Conservation (phyloP, 2,797 vertebrate genomes). For the Neopelma chrysocephalum region DNA sequence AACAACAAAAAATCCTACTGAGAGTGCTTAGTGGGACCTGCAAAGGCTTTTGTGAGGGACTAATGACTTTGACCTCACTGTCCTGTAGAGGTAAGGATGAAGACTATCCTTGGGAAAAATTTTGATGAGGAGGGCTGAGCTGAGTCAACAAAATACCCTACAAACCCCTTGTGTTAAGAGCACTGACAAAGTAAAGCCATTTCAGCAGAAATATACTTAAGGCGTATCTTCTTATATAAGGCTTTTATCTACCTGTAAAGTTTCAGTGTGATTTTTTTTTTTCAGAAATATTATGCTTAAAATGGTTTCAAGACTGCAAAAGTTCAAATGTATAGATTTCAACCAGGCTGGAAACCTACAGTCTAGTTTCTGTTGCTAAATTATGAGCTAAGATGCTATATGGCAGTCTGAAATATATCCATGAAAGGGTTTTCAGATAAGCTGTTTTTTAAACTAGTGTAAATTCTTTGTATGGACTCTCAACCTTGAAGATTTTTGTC, state of each 20-base stretch:
- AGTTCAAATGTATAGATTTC: background rate
- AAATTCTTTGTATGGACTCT: background rate
- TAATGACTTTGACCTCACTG: constrained; percentile 33
- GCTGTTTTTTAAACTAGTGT: background rate
- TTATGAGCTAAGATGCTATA: background rate
- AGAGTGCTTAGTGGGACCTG: background rate
- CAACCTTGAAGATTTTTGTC: background rate
- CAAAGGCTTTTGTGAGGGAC: constrained; percentile 12
- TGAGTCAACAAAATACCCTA: background rate
- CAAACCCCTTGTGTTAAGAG: background rate
- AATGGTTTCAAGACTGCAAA: background rate
- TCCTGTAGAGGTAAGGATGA: background rate
- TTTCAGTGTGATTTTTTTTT: background rate
- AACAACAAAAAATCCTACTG: background rate
- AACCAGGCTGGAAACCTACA: background rate
- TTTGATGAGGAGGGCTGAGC: background rate
- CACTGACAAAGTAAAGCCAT: background rate
- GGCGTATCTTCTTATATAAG: background rate
- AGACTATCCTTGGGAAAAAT: background rate
- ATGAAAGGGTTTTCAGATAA: background rate
- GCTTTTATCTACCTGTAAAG: background rate
- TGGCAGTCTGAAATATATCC: background rate
- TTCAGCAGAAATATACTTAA: background rate
- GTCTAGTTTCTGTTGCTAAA: background rate
- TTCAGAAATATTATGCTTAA: background rate